Base-by-base conservation (phyloP, 2,113 vertebrate genomes). In the Upupa epops region DNA sequence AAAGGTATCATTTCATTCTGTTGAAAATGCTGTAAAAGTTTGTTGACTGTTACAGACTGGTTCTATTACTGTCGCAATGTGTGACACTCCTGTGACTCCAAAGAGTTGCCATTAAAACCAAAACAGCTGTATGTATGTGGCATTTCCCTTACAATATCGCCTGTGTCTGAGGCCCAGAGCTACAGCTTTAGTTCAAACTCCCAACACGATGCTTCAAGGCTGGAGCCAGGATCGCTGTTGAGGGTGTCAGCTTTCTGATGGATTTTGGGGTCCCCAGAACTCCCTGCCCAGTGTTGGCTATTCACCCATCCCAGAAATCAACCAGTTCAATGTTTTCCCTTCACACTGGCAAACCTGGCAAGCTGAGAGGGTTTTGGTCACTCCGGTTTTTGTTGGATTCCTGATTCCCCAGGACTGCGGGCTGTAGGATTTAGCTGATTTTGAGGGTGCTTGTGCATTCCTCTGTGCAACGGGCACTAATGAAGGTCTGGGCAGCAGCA, bases 391-490 rank as follows among this genome's bases (percentile, higher is more conserved):
- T 15, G 40, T 15, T 42, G 40, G 40, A 42, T 42, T 42, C 40
- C 37, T 37, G 19, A 11, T 36, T 51, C 18, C 54, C 9, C 31
- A 55, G 54, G 18, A 42, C 40, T 42, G 40, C 11, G 11, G 40
- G 40, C 40, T 42, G 40, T 46, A 59, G 37, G 8, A 37, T 40
- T 7, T 40, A 40, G 68, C 24, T 14, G n/a, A 5, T 19, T 25
- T 11, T 32, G 15, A 59, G 22, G 31, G n/a, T 17, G 8, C n/a
- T 13, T 24, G 36, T 2, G 5, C 28, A 5, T 17, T 45, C 19
- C 36, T 37, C 19, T 15, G 18, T 37, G 60, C 14, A 3, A 34
- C 0, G 0, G 21, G 7, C 1, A 1, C 6, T 10, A 31, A 20
- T 8, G 48, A 14, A 2, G 9, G 25, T 14, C 4, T 40, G 63